A percentile compares a stretch with the other conserved stretches of the same genome.
Evolutionary conservation across 1,140 invertebrate species (phyloP).

Genomic region (Procambarus clarkii): DNA sequence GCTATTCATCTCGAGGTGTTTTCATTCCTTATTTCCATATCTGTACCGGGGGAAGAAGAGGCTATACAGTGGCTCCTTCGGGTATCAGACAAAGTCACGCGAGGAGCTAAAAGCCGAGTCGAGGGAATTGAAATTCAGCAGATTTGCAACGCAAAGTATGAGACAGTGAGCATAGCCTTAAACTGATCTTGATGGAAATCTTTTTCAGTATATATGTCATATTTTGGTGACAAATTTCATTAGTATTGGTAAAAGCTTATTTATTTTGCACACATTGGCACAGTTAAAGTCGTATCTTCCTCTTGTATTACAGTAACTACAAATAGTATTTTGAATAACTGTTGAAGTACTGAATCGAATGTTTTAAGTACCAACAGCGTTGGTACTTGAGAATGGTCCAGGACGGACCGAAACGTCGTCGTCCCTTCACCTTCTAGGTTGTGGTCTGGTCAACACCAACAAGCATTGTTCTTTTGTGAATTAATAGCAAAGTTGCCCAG

Average conservation of each 20-base stretch:
- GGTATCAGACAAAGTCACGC: conserved; percentile 1
- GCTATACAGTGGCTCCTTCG: neutral
- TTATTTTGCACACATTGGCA: no score
- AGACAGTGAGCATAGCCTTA: conserved; percentile 13
- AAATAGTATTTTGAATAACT: no score
- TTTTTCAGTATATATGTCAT: neutral
- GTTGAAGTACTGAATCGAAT: no score
- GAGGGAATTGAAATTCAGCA: conserved; percentile 37
- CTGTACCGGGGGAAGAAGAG: neutral
- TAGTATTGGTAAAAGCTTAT: neutral
- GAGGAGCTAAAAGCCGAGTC: conserved; percentile 42
- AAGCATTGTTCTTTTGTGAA: no score
- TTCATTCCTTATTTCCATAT: conserved; percentile 12
- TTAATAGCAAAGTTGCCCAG: no score
- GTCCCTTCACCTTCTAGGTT: no score
- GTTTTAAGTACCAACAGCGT: no score
- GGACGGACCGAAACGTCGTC: no score
- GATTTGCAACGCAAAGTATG: conserved; percentile 43
- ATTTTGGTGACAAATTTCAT: neutral
- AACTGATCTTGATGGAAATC: neutral
- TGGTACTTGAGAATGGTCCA: no score
- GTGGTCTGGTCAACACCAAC: no score
- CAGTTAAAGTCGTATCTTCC: no score
- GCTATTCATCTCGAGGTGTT: neutral
- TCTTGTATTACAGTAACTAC: no score